Conservation (phyloP, 2,888 invertebrate genomes). For the Pecten maximus region DNA sequence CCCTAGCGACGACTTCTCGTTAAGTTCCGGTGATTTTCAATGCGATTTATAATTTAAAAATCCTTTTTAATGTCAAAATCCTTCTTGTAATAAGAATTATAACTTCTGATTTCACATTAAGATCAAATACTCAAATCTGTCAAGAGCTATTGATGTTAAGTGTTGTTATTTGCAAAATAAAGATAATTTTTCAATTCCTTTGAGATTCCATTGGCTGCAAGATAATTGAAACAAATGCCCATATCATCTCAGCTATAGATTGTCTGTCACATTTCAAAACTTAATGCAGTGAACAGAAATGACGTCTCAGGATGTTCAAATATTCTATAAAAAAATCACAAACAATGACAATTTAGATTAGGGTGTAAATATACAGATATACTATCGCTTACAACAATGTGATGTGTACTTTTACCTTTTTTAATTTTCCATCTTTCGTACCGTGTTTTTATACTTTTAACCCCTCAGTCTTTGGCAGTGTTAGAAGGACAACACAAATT, state of each 20-base stretch:
- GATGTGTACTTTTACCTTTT: no score
- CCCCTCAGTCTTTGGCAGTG: no score
- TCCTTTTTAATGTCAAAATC: not conserved
- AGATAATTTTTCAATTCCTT: not conserved
- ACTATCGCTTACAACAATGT: no score
- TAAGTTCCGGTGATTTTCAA: not conserved
- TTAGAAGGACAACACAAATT: no score
- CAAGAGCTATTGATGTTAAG: not conserved
- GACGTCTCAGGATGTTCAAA: no score
- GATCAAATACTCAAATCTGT: not conserved
- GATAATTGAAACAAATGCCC: not conserved
- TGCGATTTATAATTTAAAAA: not conserved
- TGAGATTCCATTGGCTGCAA: not conserved
- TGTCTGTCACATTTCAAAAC: not conserved
- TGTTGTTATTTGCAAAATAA: not conserved
- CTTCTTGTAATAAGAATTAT: not conserved
- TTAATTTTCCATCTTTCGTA: no score
- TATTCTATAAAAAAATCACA: no score
- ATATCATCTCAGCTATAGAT: not conserved
- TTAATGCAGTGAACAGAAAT: no score
- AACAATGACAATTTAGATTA: no score
- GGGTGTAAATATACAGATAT: no score
- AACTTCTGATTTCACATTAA: not conserved
- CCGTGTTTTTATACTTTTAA: no score
- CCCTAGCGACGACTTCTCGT: not conserved